These are phyloP conservation scores for Pantelozetes paolii DNA, from an alignment of 2,888 invertebrate species.

Conservation along the genomic window DNA sequence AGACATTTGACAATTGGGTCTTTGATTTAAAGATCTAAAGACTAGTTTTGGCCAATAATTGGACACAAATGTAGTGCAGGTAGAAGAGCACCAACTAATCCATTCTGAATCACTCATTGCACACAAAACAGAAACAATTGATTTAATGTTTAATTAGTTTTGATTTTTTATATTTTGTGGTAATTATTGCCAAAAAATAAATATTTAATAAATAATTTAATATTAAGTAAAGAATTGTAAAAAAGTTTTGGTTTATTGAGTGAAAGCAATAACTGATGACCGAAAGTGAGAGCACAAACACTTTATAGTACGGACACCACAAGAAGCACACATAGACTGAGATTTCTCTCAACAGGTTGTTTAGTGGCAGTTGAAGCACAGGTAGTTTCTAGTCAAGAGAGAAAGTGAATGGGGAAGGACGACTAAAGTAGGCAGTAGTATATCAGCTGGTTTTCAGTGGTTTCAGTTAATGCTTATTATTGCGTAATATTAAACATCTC, in stretches of 20 bases:
- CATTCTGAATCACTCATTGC: constrained; percentile 17
- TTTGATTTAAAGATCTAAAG: constrained; percentile 23
- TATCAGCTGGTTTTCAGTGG: constrained; percentile 16
- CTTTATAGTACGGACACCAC: constrained; percentile 27
- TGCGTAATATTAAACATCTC: too few relatives aligned
- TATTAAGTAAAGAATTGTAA: too few relatives aligned
- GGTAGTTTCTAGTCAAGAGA: constrained; percentile 22
- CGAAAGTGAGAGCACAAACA: constrained; percentile 26
- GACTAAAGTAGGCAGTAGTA: constrained; percentile 9
- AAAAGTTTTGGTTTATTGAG: neutral
- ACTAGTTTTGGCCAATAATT: constrained; percentile 36
- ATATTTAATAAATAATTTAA: too few relatives aligned
- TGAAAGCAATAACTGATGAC: neutral
- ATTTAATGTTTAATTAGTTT: neutral
- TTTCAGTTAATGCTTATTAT: neutral
- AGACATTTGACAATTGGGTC: neutral
- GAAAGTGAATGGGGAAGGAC: constrained; percentile 29
- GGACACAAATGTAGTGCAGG: constrained; percentile 2
- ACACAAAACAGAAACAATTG: neutral
- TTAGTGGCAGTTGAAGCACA: constrained; percentile 9
- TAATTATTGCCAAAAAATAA: too few relatives aligned
- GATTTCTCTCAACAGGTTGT: constrained; percentile 12
- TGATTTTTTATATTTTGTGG: neutral
- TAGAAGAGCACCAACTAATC: constrained; percentile 12
- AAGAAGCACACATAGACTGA: constrained; percentile 7